These are phyloP conservation scores for Scopus umbretta DNA, from an alignment of 2,113 vertebrate species.

Conservation along the genomic window DNA sequence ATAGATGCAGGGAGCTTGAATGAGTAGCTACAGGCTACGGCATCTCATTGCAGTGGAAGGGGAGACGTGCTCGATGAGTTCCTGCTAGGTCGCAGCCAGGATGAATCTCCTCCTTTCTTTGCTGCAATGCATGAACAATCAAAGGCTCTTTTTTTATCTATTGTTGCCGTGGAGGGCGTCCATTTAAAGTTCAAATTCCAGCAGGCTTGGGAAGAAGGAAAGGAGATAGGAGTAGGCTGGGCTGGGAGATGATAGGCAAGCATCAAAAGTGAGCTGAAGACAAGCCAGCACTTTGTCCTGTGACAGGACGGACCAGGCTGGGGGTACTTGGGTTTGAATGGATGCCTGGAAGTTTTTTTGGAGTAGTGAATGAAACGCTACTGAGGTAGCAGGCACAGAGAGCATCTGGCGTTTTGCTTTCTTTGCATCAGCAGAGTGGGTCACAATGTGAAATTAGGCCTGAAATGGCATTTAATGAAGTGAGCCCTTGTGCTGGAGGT, in stretches of 20 bases:
- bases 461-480: constrained; percentile 57
- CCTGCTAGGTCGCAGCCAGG: constrained; percentile 59
- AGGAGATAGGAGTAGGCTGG: constrained; percentile 64
- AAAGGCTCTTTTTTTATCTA: constrained; percentile 73
- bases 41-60: constrained; percentile 48
- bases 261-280: constrained; percentile 69
- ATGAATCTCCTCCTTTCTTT: constrained; percentile 69
- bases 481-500: constrained; percentile 42
- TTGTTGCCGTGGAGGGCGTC: constrained; percentile 65
- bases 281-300: constrained; percentile 72
- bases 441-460: constrained; percentile 59
- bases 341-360: constrained; percentile 45
- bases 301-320: constrained; percentile 50
- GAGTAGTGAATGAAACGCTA: constrained; percentile 40
- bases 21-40: constrained; percentile 54
- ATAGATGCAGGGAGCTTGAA: constrained; percentile 45
- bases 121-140: constrained; percentile 69
- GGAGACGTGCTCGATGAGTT: constrained; percentile 54
- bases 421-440: constrained; percentile 25
- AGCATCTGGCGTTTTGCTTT: constrained; percentile 65
- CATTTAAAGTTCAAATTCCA: constrained; percentile 75
- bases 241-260: constrained; percentile 67
- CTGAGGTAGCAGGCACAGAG: constrained; percentile 27
- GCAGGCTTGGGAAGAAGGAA: constrained; percentile 69
- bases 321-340: constrained; percentile 65